A percentile compares a stretch with the other conserved stretches of the same genome.
Evolutionary conservation across 1,140 invertebrate genomes (phyloP).

Genomic region (Elymnias hypermnestra): DNA sequence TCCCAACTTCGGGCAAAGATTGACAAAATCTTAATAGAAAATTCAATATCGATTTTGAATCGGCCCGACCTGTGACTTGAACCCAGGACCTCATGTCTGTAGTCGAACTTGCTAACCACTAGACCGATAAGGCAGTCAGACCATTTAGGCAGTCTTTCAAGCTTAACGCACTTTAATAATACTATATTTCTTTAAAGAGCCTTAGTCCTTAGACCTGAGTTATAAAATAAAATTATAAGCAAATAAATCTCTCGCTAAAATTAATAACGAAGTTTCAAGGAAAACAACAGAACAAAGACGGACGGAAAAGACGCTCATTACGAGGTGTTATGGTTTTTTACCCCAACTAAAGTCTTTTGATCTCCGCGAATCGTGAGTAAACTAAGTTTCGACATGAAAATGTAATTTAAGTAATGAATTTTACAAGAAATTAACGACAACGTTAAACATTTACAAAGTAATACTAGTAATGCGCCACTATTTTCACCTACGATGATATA

Average conservation of each 20-base stretch:
- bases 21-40: too few relatives aligned
- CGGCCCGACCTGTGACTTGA: too few relatives aligned
- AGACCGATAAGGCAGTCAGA: too few relatives aligned
- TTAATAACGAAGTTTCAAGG: background rate
- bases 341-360: background rate
- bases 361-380: background rate
- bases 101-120: too few relatives aligned
- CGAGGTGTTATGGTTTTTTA: background rate
- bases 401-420: background rate
- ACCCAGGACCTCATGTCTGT: too few relatives aligned
- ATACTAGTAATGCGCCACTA: too few relatives aligned
- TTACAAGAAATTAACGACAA: background rate
- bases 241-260: background rate
- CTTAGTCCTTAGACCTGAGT: background rate
- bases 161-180: too few relatives aligned
- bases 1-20: too few relatives aligned
- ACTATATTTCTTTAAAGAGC: background rate
- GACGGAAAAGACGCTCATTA: background rate
- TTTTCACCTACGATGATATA: too few relatives aligned
- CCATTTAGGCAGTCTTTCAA: too few relatives aligned
- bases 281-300: background rate
- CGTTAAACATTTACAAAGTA: too few relatives aligned
- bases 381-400: background rate
- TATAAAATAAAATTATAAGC: background rate
- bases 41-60: too few relatives aligned